Conservation (phyloP, 2,888 invertebrate genomes). For the Eupithecia centaureata region DNA sequence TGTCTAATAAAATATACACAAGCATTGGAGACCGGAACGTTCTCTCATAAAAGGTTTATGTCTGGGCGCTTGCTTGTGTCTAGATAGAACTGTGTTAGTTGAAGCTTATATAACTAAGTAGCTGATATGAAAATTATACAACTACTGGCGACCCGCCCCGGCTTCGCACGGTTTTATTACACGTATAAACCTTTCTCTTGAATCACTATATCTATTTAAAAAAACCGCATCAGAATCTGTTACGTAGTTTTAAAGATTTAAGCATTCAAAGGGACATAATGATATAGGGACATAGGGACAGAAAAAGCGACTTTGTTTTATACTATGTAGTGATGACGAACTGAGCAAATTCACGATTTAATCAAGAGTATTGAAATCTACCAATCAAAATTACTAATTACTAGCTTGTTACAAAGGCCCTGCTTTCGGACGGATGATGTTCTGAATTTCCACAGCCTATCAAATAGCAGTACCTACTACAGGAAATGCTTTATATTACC, state of each 20-base stretch:
- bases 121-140: constrained; percentile 9
- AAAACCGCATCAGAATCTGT: too few relatives aligned
- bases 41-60: constrained; percentile 40
- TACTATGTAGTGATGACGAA: too few relatives aligned
- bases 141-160: too few relatives aligned
- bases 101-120: neutral
- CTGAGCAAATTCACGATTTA: neutral
- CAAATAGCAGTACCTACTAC: constrained; percentile 5
- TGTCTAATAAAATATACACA: constrained; percentile 42
- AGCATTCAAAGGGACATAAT: too few relatives aligned
- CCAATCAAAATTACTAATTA: neutral
- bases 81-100: constrained; percentile 7
- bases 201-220: too few relatives aligned
- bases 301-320: too few relatives aligned
- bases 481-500: constrained; percentile 6
- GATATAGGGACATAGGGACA: too few relatives aligned
- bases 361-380: neutral
- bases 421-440: neutral
- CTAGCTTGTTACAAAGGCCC: neutral
- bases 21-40: constrained; percentile 37
- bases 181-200: too few relatives aligned
- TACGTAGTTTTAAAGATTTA: too few relatives aligned
- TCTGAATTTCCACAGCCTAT: neutral
- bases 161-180: too few relatives aligned
- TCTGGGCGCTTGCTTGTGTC: constrained; percentile 29